Base-by-base conservation (phyloP, 2,797 vertebrate genomes). In the Eptatretus atami region DNA sequence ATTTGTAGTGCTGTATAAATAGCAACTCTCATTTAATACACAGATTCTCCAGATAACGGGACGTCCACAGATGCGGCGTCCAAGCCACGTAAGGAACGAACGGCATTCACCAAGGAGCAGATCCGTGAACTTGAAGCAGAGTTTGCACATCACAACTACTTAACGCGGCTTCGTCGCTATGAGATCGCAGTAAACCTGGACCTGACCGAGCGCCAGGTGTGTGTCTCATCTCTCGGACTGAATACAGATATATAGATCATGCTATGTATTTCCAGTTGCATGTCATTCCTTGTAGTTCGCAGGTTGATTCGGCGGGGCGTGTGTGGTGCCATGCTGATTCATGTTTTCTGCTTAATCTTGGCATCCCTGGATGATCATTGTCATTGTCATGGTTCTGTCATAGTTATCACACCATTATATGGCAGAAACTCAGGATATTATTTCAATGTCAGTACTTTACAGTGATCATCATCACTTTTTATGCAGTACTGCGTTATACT, bases 141-240 rank as follows among this genome's bases (percentile, higher is more conserved):
- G 74, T 98, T 98, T 67, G 88, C 92, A 69, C 92, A 98, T 76
- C 92, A 98, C 77, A 98, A 98, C 78, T 98, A 98, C 77, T 79
- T 98, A 75, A 98, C 92, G 70, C 77, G 92, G 65, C 84, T 98
- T 77, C 79, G 92, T 70, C 74, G 92, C 76, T 98, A 98, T 63
- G 90, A 98, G 73, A 98, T 98, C 70, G 92, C 92, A 52, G 92
- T 96, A 75, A 98, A 98, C 72, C 79, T 98, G 66, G 90, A 98
- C 77, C 87, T 98, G 73, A 98, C 92, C 9, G 90, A 98, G 71
- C 82, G 92, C 92, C 92, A 98, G 82, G 92, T 98, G 83, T 6
- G 73, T 68, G n/a, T 52, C 25, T 24, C 55, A 15, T 11, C 15
- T 60, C 15, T 12, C 3, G 15, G 24, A 15, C 55, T 24, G 55